These are phyloP conservation scores for Flabesymbios commensalis DNA, from an alignment of 2,888 invertebrate genomes.

Conservation along the genomic window DNA sequence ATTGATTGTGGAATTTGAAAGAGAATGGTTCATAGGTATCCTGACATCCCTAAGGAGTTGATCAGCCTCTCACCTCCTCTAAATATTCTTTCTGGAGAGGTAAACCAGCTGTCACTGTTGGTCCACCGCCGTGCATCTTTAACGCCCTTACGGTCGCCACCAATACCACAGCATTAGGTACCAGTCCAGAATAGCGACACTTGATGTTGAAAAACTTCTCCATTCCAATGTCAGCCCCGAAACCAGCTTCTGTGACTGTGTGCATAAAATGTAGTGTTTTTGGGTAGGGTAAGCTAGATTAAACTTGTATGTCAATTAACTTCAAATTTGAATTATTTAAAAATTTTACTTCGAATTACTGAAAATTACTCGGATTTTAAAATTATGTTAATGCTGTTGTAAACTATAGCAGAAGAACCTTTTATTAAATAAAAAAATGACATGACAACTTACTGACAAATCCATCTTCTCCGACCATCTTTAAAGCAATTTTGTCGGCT, in stretches of 20 bases:
- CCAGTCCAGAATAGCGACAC: conserved; percentile 83
- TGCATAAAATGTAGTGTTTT: neutral
- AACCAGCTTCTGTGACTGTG: conserved; percentile 91
- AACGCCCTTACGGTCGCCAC: conserved; percentile 92
- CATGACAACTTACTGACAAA: conserved; percentile 79
- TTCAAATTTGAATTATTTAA: neutral
- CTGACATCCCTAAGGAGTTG: too few relatives aligned
- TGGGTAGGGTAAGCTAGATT: too few relatives aligned
- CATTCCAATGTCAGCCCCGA: conserved; percentile 98
- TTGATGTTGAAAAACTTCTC: conserved; percentile 98
- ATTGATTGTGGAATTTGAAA: too few relatives aligned
- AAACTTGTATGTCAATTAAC: too few relatives aligned
- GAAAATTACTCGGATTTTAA: too few relatives aligned
- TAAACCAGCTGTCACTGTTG: conserved; percentile 79
- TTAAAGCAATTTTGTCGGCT: conserved; percentile 87
- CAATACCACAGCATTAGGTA: conserved; percentile 87
- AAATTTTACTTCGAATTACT: neutral
- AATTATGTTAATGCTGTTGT: neutral
- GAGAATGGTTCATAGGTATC: too few relatives aligned
- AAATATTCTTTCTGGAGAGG: conserved; percentile 83
- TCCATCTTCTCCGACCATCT: conserved; percentile 87
- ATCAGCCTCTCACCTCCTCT: too few relatives aligned
- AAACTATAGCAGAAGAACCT: neutral
- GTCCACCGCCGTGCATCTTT: conserved; percentile 99
- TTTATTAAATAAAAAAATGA: neutral